phyloP scores from a whole-genome alignment of 2,888 invertebrate species.

The Buathra laborator region DNA sequence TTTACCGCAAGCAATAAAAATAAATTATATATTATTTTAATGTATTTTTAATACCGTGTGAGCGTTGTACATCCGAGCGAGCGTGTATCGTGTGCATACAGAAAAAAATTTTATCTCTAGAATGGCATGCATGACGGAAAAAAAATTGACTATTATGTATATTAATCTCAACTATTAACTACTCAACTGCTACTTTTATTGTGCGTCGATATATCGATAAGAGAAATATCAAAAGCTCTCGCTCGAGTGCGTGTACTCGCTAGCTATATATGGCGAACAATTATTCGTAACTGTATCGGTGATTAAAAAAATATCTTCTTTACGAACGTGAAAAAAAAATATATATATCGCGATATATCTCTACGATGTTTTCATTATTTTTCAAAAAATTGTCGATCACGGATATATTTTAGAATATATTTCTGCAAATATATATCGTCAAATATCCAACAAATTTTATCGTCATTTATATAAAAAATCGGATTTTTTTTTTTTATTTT shows the following conservation, averaged over 20 bases:
- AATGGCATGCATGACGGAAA: slow-evolving; percentile 52
- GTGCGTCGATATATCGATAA: slow-evolving; percentile 51
- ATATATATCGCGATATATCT: too few species aligned
- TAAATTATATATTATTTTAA: slow-evolving; percentile 20
- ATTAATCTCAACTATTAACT: slow-evolving; percentile 34
- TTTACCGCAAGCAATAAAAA: slow-evolving; percentile 28
- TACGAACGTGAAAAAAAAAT: too few species aligned
- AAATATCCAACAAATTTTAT: too few species aligned
- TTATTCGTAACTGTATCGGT: slow-evolving; percentile 10
- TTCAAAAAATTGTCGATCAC: too few species aligned
- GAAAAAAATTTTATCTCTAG: slow-evolving; percentile 48
- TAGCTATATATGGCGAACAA: slow-evolving; percentile 43
- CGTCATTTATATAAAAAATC: neutral
- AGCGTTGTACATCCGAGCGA: slow-evolving; percentile 58
- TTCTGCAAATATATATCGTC: too few species aligned
- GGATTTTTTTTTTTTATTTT: neutral
- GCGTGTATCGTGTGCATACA: slow-evolving; percentile 55
- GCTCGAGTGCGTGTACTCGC: slow-evolving; percentile 52
- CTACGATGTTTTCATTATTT: too few species aligned
- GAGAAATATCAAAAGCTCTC: slow-evolving; percentile 52
- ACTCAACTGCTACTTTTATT: slow-evolving; percentile 38
- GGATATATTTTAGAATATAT: too few species aligned
- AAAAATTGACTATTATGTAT: slow-evolving; percentile 49
- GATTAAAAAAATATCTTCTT: neutral
- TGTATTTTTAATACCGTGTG: slow-evolving; percentile 32